A percentile compares a stretch with the other conserved stretches of the same genome.
These are phyloP conservation scores for Myrmecobius fasciatus DNA, from an alignment of 2,113 vertebrate genomes.

Conservation along the genomic window DNA sequence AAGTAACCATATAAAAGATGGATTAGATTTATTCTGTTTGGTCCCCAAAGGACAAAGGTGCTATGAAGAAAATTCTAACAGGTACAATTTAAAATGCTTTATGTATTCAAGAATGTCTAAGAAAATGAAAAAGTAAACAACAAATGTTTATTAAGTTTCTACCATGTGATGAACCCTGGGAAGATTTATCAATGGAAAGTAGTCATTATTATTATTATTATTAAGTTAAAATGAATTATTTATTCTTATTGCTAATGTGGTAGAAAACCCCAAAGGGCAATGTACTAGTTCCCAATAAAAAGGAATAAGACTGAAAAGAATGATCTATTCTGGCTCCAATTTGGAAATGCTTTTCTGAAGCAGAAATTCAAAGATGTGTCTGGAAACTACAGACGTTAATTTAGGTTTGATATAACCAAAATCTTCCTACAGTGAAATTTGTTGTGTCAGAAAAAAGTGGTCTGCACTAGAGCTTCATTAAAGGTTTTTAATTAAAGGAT, in stretches of 20 bases:
- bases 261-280: background rate
- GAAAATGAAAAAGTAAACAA: background rate
- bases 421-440: background rate
- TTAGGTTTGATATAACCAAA: background rate
- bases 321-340: background rate
- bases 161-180: background rate
- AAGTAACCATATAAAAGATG: background rate
- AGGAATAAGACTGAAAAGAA: background rate
- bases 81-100: background rate
- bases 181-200: background rate
- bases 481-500: background rate
- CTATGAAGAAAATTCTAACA: background rate
- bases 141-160: background rate
- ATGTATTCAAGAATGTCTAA: background rate
- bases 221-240: background rate
- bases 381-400: background rate
- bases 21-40: background rate
- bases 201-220: background rate
- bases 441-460: background rate
- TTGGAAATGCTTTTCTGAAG: background rate
- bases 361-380: background rate
- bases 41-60: background rate
- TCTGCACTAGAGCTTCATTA: background rate
- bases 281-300: background rate
- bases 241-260: background rate